Evolutionary conservation across 2,113 vertebrate genomes (phyloP).

Genomic region (Chaetodon auriga): DNA sequence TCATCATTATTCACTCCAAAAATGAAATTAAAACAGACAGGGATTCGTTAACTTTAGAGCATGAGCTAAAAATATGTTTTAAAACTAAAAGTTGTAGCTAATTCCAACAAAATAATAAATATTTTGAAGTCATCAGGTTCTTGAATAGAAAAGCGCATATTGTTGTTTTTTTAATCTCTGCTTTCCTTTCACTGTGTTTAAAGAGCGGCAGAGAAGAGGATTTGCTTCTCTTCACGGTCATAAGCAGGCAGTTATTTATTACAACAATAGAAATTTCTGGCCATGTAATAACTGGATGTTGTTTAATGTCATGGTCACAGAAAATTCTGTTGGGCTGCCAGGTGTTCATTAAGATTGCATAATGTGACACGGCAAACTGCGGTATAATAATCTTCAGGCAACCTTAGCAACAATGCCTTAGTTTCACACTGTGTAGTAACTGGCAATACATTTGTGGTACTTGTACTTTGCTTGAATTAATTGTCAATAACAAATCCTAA

Average conservation of each 20-base stretch:
- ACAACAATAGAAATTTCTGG: background rate
- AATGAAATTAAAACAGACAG: background rate
- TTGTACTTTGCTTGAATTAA: too few relatives aligned
- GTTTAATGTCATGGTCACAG: background rate
- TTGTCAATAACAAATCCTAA: too few relatives aligned
- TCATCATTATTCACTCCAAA: background rate
- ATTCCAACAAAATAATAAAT: background rate
- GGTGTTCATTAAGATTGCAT: constrained; percentile 9
- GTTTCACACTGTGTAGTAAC: too few relatives aligned
- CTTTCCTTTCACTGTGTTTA: background rate
- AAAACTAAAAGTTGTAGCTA: background rate
- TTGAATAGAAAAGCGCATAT: background rate
- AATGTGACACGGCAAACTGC: background rate
- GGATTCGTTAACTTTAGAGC: background rate
- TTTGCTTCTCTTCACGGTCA: background rate
- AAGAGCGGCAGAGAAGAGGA: background rate
- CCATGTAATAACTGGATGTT: background rate
- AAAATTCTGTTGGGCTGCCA: background rate
- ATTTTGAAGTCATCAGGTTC: background rate
- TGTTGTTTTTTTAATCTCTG: background rate
- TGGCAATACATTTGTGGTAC: too few relatives aligned
- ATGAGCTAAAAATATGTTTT: background rate
- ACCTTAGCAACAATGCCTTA: constrained; percentile 17
- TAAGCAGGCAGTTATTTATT: background rate
- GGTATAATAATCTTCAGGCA: background rate